Conservation (phyloP, 2,888 invertebrate species). For the Ochropleura plecta region DNA sequence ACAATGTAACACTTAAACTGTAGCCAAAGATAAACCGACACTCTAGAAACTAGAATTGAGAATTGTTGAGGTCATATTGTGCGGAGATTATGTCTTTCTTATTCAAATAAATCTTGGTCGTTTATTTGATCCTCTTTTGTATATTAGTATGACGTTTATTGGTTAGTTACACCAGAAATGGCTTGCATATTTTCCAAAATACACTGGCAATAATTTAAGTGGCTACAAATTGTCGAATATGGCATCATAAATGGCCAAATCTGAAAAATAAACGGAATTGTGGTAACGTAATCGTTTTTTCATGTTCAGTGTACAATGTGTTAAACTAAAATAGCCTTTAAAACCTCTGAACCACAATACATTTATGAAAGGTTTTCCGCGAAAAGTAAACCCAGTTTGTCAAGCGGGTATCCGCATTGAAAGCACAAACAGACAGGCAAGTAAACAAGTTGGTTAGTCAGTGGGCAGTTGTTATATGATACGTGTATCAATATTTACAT, state of each 20-base stretch:
- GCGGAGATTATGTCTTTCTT: neutral
- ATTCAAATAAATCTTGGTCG: neutral
- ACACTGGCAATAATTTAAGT: neutral
- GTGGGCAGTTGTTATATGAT: neutral
- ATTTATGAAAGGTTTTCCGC: conserved; percentile 20
- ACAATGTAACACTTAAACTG: conserved; percentile 63
- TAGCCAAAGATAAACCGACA: conserved; percentile 37
- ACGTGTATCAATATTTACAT: conserved; percentile 15
- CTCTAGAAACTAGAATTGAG: conserved; percentile 19
- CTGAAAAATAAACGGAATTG: conserved; percentile 5
- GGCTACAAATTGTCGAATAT: neutral
- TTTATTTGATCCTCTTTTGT: neutral
- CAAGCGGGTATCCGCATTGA: conserved; percentile 21
- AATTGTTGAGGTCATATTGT: neutral
- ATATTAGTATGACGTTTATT: conserved; percentile 27
- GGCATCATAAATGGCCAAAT: neutral
- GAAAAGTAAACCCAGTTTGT: conserved; percentile 28
- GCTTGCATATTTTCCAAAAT: neutral
- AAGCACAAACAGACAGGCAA: conserved; percentile 25
- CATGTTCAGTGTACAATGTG: neutral
- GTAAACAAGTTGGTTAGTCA: conserved; percentile 30
- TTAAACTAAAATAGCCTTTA: conserved; percentile 30
- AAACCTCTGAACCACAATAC: conserved; percentile 26
- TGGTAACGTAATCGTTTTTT: conserved; percentile 8
- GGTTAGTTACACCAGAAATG: neutral